Evolutionary conservation across 2,888 invertebrate species (phyloP).

Genomic region (Acrocera orbiculus): DNA sequence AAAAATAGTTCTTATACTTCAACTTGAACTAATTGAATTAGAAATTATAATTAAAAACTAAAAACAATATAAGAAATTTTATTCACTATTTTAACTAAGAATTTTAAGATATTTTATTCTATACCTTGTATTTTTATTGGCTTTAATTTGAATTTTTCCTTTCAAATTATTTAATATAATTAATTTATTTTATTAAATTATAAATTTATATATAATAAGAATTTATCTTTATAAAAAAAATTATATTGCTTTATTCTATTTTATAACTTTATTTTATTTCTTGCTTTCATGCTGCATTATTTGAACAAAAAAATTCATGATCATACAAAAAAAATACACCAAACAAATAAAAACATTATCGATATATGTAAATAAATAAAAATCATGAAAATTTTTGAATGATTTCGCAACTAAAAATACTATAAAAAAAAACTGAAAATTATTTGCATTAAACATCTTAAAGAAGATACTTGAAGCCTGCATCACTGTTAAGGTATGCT

Average conservation of each 20-base stretch:
- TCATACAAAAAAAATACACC: neutral
- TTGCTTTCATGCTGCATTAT: conserved; percentile 12
- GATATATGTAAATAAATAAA: conserved; percentile 11
- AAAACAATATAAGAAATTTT: too few species aligned
- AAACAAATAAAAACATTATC: neutral
- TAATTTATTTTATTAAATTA: too few species aligned
- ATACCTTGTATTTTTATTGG: too few species aligned
- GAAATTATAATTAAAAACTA: too few species aligned
- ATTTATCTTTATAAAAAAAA: neutral
- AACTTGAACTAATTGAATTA: too few species aligned
- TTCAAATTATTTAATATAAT: neutral
- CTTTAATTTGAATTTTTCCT: neutral
- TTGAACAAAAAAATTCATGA: conserved; percentile 2
- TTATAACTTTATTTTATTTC: conserved; percentile 12
- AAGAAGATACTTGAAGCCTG: conserved; percentile 91
- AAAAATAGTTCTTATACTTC: too few species aligned
- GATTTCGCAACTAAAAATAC: conserved; percentile 30
- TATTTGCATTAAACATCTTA: too few species aligned
- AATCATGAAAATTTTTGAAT: conserved; percentile 14
- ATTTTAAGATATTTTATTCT: too few species aligned
- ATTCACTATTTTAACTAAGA: too few species aligned
- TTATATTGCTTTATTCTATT: too few species aligned
- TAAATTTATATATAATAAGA: too few species aligned
- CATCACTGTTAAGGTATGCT: conserved; percentile 78
- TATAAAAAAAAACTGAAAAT: conserved; percentile 31